These are phyloP conservation scores for Psammodynastes pulverulentus DNA, from an alignment of 2,113 vertebrate genomes.

Conservation along the genomic window DNA sequence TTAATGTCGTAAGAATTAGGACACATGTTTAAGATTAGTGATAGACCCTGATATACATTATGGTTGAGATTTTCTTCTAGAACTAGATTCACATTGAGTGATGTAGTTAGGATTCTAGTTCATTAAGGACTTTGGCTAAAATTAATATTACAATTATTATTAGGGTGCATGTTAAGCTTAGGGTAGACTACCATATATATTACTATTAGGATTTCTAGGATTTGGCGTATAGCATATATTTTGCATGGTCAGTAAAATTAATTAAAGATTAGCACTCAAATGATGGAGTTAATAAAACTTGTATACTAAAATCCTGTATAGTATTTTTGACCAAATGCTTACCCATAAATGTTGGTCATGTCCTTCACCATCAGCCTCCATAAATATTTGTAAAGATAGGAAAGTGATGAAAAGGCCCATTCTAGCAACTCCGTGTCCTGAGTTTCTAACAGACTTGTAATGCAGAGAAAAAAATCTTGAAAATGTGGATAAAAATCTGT, in stretches of 20 bases:
- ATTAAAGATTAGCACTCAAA: background rate
- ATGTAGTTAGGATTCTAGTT: background rate
- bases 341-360: slow-evolving; percentile 92
- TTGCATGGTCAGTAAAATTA: background rate
- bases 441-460: slow-evolving; percentile 87
- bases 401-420: slow-evolving; percentile 91
- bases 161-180: background rate
- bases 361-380: slow-evolving; percentile 97
- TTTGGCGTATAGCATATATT: background rate
- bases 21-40: background rate
- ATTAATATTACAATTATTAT: background rate
- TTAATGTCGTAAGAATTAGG: background rate
- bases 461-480: slow-evolving; percentile 84
- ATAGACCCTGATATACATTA: background rate
- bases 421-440: slow-evolving; percentile 91
- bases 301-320: background rate
- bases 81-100: background rate
- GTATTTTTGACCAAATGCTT: slow-evolving; percentile 13
- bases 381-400: slow-evolving; percentile 95
- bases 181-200: background rate
- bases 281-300: background rate
- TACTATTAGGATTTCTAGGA: background rate
- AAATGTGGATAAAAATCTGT: slow-evolving; percentile 96
- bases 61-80: background rate
- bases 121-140: background rate